phyloP scores from a whole-genome alignment of 37 sponge, comb jelly and placozoan species.

The Ianthella basta region DNA sequence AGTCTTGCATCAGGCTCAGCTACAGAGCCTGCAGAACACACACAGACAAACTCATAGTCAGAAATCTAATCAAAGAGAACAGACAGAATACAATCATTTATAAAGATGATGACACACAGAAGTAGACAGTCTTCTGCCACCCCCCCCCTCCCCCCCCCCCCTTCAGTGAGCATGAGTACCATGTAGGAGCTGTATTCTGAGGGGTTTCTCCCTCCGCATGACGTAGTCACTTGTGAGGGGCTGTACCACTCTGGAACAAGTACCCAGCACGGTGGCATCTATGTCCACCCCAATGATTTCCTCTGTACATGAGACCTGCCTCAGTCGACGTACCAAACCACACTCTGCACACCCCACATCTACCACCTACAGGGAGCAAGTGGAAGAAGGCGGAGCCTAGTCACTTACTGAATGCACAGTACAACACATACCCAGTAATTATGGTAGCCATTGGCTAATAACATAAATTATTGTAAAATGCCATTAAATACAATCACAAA shows the following conservation, averaged over 20 bases:
- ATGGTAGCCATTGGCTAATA: too few species aligned
- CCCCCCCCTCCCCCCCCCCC: too few species aligned
- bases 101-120: neutral
- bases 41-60: too few species aligned
- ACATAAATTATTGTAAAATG: too few species aligned
- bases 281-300: constrained; percentile 90
- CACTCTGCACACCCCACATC: constrained; percentile 93
- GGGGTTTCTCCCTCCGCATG: constrained; percentile 50
- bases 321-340: constrained; percentile 60
- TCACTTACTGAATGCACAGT: neutral
- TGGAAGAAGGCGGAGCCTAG: too few species aligned
- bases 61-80: neutral
- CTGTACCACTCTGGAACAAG: constrained; percentile 17
- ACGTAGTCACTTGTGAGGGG: constrained; percentile 82
- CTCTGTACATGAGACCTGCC: constrained; percentile 42
- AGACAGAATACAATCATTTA: neutral
- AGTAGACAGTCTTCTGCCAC: neutral
- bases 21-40: constrained; percentile 61
- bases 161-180: constrained; percentile 35
- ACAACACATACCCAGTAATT: constrained; percentile 5
- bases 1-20: constrained; percentile 77
- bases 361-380: constrained; percentile 78
- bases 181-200: constrained; percentile 64
- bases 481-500: too few species aligned
- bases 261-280: constrained; percentile 53